These are phyloP conservation scores for Ceriagrion tenellum DNA, from an alignment of 2,888 invertebrate genomes.

Conservation along the genomic window DNA sequence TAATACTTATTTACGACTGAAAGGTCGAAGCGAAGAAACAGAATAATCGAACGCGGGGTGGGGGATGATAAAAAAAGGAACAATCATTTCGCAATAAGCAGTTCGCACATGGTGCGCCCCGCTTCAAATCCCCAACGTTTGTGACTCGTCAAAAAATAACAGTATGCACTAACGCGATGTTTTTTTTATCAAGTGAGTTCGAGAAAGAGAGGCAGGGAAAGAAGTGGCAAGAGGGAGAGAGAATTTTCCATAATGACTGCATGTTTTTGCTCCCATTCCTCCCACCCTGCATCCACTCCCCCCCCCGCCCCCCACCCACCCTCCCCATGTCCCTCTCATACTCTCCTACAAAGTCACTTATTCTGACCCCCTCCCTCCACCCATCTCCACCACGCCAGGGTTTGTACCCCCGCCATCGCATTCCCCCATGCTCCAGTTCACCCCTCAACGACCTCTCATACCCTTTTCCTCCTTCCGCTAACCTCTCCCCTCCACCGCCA, in stretches of 20 bases:
- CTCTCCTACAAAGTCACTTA: conserved; percentile 9
- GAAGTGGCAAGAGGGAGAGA: not conserved
- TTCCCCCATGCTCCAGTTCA: not conserved
- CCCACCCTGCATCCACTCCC: too few relatives aligned
- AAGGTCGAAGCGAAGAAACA: too few relatives aligned
- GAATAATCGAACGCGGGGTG: too few relatives aligned
- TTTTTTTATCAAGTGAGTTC: not conserved
- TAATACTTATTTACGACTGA: too few relatives aligned
- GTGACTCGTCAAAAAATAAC: not conserved
- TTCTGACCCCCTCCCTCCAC: not conserved
- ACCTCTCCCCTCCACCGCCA: not conserved
- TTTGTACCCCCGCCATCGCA: not conserved
- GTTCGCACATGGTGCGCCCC: not conserved
- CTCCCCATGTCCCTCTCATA: not conserved
- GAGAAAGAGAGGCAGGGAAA: too few relatives aligned
- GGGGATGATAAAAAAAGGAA: not conserved
- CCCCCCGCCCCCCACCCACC: not conserved
- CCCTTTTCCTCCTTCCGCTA: not conserved
- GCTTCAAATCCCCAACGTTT: not conserved
- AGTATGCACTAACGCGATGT: not conserved
- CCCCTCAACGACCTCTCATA: not conserved
- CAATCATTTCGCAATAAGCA: not conserved
- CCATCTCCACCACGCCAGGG: too few relatives aligned
- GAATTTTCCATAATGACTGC: conserved; percentile 12
- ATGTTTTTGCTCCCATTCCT: not conserved